Evolutionary conservation across 2,113 vertebrate species (phyloP).

Genomic region (human): GRCh38 chr6:44591001-44591500

Average conservation of each 20-base stretch:
- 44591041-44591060: too few relatives aligned
- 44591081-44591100: too few relatives aligned
- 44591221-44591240: neutral
- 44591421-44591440: accelerated
- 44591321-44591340: neutral
- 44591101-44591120: too few relatives aligned
- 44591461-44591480: neutral
- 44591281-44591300: neutral
- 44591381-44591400: neutral
- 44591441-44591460: neutral
- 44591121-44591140: too few relatives aligned
- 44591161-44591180: too few relatives aligned
- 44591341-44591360: neutral
- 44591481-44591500: neutral
- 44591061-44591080: too few relatives aligned
- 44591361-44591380: neutral
- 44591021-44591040: too few relatives aligned
- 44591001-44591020: too few relatives aligned
- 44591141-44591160: too few relatives aligned
- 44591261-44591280: neutral
- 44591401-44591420: neutral
- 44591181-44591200: too few relatives aligned
- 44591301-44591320: slow-evolving; percentile 9
- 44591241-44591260: neutral
- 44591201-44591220: neutral